phyloP scores from a whole-genome alignment of 2,888 invertebrate genomes.

The Minunthozetes semirufus region DNA sequence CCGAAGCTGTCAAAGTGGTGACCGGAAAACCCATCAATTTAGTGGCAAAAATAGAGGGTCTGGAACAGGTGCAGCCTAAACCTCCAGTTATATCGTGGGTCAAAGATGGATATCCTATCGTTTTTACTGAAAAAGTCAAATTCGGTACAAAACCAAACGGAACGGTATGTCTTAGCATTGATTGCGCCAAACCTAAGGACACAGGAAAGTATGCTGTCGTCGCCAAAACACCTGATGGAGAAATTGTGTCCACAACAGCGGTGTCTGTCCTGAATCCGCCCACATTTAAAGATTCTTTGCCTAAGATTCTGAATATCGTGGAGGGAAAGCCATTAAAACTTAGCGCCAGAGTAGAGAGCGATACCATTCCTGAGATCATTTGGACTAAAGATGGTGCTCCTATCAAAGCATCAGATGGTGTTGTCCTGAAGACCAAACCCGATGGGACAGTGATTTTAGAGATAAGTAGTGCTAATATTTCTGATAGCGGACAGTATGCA shows the following conservation, averaged over 20 bases:
- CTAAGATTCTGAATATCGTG: slow-evolving; percentile 49
- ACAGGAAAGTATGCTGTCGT: slow-evolving; percentile 36
- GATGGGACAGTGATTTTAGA: slow-evolving; percentile 67
- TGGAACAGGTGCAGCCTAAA: slow-evolving; percentile 71
- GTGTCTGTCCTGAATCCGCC: slow-evolving; percentile 33
- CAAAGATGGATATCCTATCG: slow-evolving; percentile 40
- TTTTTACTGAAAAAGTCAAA: slow-evolving; percentile 6
- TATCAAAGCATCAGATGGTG: slow-evolving; percentile 57
- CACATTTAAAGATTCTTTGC: slow-evolving; percentile 9
- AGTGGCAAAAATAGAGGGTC: slow-evolving; percentile 68
- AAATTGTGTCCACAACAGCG: slow-evolving; percentile 28
- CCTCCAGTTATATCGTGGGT: slow-evolving; percentile 43
- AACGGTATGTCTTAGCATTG: slow-evolving; percentile 26
- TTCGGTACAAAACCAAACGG: slow-evolving; percentile 2
- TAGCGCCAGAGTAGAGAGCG: slow-evolving; percentile 68
- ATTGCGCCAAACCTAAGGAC: slow-evolving; percentile 31
- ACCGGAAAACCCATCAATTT: slow-evolving; percentile 68
- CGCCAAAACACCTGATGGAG: slow-evolving; percentile 38
- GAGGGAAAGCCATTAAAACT: slow-evolving; percentile 69
- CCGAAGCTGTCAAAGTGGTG: slow-evolving; percentile 54
- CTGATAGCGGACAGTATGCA: slow-evolving; percentile 77
- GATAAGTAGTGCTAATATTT: slow-evolving; percentile 52
- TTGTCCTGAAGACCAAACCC: slow-evolving; percentile 53
- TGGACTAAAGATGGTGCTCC: slow-evolving; percentile 65
- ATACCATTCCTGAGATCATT: slow-evolving; percentile 69